Evolutionary conservation across 2,797 vertebrate species (phyloP).

Genomic region (Erethizon dorsatum): DNA sequence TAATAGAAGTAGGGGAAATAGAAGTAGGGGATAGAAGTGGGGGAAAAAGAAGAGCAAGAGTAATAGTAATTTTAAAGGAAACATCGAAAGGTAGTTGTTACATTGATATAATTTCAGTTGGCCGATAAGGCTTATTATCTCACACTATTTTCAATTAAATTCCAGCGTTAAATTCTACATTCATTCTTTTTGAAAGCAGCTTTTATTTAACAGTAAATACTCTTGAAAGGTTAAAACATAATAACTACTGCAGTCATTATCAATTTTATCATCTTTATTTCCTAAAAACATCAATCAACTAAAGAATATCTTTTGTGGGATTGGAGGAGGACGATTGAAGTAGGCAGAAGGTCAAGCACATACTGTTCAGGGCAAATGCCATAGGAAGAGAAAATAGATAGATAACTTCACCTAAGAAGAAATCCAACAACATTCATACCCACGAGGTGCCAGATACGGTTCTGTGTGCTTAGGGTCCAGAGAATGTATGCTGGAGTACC

Average conservation of each 20-base stretch:
- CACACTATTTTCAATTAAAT: slow-evolving; percentile 14
- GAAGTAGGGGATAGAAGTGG: background rate
- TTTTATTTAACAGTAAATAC: background rate
- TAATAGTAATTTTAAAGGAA: background rate
- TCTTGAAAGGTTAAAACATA: background rate
- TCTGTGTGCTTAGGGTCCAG: background rate
- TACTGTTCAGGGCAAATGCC: background rate
- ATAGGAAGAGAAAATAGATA: background rate
- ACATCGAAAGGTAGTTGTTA: background rate
- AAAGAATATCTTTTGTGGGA: background rate
- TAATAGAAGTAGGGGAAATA: background rate
- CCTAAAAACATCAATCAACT: background rate
- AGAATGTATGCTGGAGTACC: background rate
- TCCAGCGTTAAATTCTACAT: background rate
- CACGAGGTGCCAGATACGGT: background rate
- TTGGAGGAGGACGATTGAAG: too few species aligned
- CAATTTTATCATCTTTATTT: background rate
- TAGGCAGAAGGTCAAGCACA: background rate
- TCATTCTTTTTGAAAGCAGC: slow-evolving; percentile 32
- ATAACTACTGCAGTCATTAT: background rate
- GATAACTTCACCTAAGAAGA: slow-evolving; percentile 8
- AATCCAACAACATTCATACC: background rate
- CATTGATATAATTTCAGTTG: background rate
- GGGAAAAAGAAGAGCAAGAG: background rate
- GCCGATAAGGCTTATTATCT: background rate